phyloP scores from a whole-genome alignment of 2,888 invertebrate species.

The Eugnorisma glareosa region DNA sequence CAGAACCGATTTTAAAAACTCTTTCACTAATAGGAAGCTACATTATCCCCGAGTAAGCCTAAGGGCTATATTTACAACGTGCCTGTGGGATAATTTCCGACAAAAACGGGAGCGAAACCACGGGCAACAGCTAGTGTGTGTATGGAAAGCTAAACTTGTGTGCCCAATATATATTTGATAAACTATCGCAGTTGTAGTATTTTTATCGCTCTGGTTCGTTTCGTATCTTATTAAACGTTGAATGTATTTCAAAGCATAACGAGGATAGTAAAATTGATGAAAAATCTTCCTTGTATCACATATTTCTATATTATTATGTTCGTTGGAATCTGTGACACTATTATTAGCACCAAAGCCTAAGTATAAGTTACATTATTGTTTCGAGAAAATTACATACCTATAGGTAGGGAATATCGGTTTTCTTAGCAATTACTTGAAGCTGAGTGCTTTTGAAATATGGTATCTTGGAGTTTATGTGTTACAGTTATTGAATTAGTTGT shows the following conservation, averaged over 20 bases:
- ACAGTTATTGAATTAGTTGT: slow-evolving; percentile 32
- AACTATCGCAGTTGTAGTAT: slow-evolving; percentile 9
- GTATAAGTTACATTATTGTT: background rate
- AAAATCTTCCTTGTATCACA: background rate
- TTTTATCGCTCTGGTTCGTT: slow-evolving; percentile 27
- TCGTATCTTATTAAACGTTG: slow-evolving; percentile 3
- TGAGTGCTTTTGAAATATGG: slow-evolving; percentile 35
- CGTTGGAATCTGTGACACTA: background rate
- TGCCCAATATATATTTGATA: no score
- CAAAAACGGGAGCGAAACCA: no score
- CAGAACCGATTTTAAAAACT: no score
- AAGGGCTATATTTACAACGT: no score
- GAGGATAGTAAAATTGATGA: background rate
- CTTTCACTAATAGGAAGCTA: no score
- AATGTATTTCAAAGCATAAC: background rate
- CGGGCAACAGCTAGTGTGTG: no score
- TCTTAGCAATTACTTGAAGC: slow-evolving; percentile 12
- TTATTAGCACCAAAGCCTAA: background rate
- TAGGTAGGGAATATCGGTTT: background rate
- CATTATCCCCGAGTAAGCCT: no score
- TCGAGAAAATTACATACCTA: background rate
- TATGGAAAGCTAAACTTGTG: no score
- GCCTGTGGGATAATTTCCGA: no score
- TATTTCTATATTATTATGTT: background rate
- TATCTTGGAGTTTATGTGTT: slow-evolving; percentile 27